Evolutionary conservation across 2,113 vertebrate species (phyloP), one percentile per base, ranked within the genome.

Genomic region (Colinus virginianus): DNA sequence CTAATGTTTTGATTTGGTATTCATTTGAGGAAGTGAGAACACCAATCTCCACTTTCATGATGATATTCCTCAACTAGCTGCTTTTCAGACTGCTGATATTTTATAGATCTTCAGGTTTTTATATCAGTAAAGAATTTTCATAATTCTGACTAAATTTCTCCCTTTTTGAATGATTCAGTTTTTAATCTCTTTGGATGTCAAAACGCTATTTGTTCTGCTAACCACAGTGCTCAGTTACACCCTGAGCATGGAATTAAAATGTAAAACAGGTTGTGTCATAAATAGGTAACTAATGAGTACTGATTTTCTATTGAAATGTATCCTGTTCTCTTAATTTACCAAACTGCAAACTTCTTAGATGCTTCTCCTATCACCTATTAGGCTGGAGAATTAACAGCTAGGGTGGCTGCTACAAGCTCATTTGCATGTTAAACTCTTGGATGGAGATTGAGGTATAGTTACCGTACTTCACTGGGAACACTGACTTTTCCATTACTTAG

Each of bases 241-340:
- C 51, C 71, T 74, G 53, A 96, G 43, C n/a, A 7, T 86, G 58
- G 86, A 91, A 96, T 95, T 91, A 93, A 96, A 90, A 93, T 96
- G 93, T 94, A 90, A 94, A 96, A 78, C 64, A 91, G 76, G 81
- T 92, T 95, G 82, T 81, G 94, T 95, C 85, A 83, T 95, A 95
- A 95, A 93, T 88, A 94, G 91, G 85, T 93, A 95, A 83, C 90
- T 96, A 95, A 96, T 91, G 88, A 93, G 91, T 76, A 63, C 91
- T 96, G 94, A 93, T 96, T 96, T 94, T 88, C 93, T 90, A 90
- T 93, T 96, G 94, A 96, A 95, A 90, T 78, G 19, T 80, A 93
- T 90, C 88, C 79, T 83, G 46, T 91, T 96, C 89, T 85, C 56
- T 42, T 91, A 74, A 94, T 96, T 93, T 94, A 91, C 68, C 19